phyloP scores from a whole-genome alignment of 1,140 invertebrate genomes.

The Meloidogyne chitwoodi region DNA sequence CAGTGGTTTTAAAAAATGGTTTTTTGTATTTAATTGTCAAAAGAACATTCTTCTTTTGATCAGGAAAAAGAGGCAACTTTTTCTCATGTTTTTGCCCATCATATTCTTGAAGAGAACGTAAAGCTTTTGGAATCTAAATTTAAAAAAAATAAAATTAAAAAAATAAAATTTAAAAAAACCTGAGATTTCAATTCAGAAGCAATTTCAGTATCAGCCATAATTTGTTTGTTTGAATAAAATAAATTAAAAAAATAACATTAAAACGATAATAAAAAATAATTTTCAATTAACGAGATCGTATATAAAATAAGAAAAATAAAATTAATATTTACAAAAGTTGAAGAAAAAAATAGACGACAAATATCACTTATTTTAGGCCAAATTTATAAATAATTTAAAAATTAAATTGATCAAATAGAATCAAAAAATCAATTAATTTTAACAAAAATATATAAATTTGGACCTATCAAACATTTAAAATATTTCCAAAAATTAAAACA shows the following conservation, averaged over 20 bases:
- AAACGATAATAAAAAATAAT: not conserved
- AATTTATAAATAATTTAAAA: no score
- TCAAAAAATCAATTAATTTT: no score
- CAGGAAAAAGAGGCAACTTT: conserved; percentile 26
- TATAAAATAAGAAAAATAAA: no score
- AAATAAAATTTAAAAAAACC: not conserved
- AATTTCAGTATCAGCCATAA: not conserved
- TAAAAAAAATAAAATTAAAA: not conserved
- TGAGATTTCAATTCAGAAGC: conserved; percentile 1
- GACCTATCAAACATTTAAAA: no score
- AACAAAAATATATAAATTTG: no score
- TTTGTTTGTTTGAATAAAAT: not conserved
- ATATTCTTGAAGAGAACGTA: conserved; percentile 24
- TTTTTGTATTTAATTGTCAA: conserved; percentile 30
- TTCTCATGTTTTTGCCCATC: conserved; percentile 19
- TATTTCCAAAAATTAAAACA: no score
- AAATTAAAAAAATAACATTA: not conserved
- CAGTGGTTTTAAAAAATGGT: not conserved
- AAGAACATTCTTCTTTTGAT: conserved; percentile 14
- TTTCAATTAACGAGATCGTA: not conserved
- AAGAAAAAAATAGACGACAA: no score
- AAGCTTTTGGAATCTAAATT: conserved; percentile 23
- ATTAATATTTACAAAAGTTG: no score
- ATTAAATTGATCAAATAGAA: no score
- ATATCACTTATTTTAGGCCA: no score